These are phyloP conservation scores for Acanthaster planci DNA, from an alignment of 35 echinoderm and acorn worm genomes.

Conservation along the genomic window DNA sequence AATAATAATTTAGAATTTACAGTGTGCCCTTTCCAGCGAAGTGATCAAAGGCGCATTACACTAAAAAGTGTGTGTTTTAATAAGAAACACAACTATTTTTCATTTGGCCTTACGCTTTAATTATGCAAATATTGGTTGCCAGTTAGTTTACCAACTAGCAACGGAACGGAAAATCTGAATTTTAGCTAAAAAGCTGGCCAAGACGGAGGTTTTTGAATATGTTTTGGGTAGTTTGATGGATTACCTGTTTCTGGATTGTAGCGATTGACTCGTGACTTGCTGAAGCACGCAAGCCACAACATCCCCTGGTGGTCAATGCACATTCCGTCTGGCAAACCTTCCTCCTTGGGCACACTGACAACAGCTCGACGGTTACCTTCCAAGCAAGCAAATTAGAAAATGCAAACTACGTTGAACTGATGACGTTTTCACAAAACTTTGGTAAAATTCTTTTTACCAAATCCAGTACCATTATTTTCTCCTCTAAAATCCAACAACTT, in stretches of 20 bases:
- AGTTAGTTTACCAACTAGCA: no score
- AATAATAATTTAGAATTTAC: no score
- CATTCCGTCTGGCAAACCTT: constrained; percentile 87
- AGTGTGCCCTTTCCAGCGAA: no score
- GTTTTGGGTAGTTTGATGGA: background rate
- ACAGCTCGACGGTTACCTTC: constrained; percentile 71
- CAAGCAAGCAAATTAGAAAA: background rate
- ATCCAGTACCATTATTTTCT: background rate
- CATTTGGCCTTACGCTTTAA: no score
- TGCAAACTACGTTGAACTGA: background rate
- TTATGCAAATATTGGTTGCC: no score
- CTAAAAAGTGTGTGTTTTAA: no score
- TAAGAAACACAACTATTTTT: no score
- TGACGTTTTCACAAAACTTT: background rate
- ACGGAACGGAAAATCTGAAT: no score
- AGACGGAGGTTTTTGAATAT: no score
- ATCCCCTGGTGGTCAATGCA: constrained; percentile 84
- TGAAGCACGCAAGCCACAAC: constrained; percentile 83
- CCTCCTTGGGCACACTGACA: constrained; percentile 41
- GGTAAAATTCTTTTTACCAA: background rate
- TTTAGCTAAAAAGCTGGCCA: no score
- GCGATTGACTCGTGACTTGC: constrained; percentile 43
- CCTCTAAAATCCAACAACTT: background rate
- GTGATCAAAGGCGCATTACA: no score
- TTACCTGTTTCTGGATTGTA: constrained; percentile 87